Percentiles rank a stretch among this genome's conserved stretches.
phyloP scores from a whole-genome alignment of 2,797 vertebrate species.

The Paramormyrops hopkinsi region DNA sequence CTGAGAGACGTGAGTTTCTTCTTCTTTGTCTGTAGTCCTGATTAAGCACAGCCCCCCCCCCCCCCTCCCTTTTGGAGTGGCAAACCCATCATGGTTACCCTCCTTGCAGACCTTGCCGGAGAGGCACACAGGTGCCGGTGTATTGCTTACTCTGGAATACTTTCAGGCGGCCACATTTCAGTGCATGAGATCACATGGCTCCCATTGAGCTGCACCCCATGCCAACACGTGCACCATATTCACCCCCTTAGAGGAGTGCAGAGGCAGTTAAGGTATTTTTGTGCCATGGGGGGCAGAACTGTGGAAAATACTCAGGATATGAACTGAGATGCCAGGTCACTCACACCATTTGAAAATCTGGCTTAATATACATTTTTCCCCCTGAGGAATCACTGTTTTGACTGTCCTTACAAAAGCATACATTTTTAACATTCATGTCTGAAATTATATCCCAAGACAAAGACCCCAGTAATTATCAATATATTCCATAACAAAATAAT shows the following conservation, averaged over 20 bases:
- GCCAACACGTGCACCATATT: background rate
- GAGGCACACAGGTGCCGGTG: background rate
- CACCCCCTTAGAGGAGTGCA: background rate
- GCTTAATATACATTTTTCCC: background rate
- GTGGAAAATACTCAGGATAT: background rate
- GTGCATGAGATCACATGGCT: background rate
- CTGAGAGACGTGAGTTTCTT: background rate
- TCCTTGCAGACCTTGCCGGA: background rate
- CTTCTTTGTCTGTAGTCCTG: background rate
- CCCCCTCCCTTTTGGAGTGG: background rate
- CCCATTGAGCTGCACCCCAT: background rate
- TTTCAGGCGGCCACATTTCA: background rate
- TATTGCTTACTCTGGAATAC: conserved; percentile 19
- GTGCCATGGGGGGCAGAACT: background rate
- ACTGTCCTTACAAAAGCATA: background rate
- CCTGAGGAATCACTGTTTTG: background rate
- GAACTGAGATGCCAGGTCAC: conserved; percentile 5
- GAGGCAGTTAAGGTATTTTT: conserved; percentile 1
- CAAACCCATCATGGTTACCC: background rate
- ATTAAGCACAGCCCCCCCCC: background rate
- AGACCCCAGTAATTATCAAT: background rate
- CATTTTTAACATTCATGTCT: background rate
- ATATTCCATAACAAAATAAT: background rate
- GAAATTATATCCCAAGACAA: background rate
- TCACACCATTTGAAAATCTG: background rate